A percentile compares a stretch with the other conserved stretches of the same genome.
These are phyloP conservation scores for Trigoniulus corallinus DNA, from an alignment of 1,140 invertebrate species.

Conservation along the genomic window DNA sequence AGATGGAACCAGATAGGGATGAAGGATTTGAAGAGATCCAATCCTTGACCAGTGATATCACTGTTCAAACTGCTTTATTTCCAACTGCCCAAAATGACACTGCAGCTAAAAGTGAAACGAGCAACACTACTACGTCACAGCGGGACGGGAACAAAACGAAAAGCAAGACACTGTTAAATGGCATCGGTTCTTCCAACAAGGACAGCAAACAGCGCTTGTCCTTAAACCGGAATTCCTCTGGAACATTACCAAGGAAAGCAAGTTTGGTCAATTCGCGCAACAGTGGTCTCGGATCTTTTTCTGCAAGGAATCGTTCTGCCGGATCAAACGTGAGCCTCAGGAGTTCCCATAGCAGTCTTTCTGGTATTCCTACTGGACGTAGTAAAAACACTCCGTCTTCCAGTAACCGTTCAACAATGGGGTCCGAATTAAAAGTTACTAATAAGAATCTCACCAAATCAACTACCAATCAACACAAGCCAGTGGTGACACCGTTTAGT, in stretches of 20 bases:
- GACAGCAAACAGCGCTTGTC: background rate
- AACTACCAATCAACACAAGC: background rate
- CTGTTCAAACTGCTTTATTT: no score
- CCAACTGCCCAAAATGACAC: no score
- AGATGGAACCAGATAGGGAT: conserved; percentile 42
- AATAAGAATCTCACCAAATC: background rate
- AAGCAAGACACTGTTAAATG: background rate
- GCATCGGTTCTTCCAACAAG: background rate
- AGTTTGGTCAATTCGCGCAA: background rate
- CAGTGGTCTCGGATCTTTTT: background rate
- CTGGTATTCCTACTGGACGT: background rate
- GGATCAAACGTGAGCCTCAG: background rate
- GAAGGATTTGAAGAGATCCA: conserved; percentile 82
- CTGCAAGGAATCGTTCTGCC: background rate
- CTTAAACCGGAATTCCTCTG: background rate
- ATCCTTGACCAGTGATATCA: conserved; percentile 12
- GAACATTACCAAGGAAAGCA: background rate
- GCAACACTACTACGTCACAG: no score
- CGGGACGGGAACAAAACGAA: no score
- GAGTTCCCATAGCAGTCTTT: background rate
- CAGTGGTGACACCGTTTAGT: background rate
- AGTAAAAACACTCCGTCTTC: background rate
- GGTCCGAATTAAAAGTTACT: background rate
- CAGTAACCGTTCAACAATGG: background rate
- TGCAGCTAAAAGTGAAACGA: conserved; percentile 9